Percentiles rank a stretch among this genome's conserved stretches.
phyloP scores from a whole-genome alignment of 2,888 invertebrate species.

The Hydroisotoma schaefferi region DNA sequence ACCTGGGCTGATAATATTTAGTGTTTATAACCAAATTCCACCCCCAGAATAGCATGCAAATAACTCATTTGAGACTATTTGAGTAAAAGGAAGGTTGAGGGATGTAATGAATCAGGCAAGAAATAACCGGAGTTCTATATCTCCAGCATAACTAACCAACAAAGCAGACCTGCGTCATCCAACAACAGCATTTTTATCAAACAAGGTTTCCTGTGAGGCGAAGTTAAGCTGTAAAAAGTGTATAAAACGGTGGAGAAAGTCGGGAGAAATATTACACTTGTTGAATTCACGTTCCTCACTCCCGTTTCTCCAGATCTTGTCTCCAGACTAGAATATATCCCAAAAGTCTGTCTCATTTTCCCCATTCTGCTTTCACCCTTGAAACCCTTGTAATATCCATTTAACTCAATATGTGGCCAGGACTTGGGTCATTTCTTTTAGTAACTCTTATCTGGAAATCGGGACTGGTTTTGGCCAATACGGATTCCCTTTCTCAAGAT shows the following conservation, averaged over 20 bases:
- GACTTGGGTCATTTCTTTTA: constrained; percentile 18
- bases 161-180: constrained; percentile 4
- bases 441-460: constrained; percentile 14
- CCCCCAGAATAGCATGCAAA: no score
- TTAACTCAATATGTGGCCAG: constrained; percentile 26
- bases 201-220: neutral
- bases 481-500: constrained; percentile 33
- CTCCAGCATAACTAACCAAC: constrained; percentile 1
- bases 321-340: neutral
- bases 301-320: neutral
- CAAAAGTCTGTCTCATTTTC: neutral
- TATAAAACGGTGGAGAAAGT: constrained; percentile 16
- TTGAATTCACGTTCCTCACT: no score
- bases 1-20: no score
- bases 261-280: constrained; percentile 1
- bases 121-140: no score
- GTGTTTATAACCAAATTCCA: no score
- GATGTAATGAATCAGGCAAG: no score
- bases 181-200: neutral
- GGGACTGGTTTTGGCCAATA: constrained; percentile 11
- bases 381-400: neutral
- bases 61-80: no score
- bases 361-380: neutral
- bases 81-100: no score
- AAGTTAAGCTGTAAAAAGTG: neutral